These are phyloP conservation scores for Hydrolagus colliei DNA, from an alignment of 2,797 vertebrate species.

Conservation along the genomic window DNA sequence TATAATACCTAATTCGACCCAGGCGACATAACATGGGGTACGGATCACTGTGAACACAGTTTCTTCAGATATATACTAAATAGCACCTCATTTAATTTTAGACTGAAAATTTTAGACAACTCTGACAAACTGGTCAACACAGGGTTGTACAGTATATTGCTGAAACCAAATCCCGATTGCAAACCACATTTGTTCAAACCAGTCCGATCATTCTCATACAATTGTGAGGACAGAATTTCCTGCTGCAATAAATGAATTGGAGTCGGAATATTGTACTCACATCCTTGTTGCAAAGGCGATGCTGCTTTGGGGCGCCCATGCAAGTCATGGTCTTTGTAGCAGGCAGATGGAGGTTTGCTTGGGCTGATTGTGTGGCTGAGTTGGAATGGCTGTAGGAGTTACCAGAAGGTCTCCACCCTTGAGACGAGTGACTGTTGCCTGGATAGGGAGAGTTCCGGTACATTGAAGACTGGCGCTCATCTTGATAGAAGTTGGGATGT, in stretches of 20 bases:
- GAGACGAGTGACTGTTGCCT: conserved; percentile 46
- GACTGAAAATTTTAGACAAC: too few species aligned
- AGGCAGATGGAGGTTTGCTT: conserved; percentile 46
- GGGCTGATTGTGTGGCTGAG: conserved; percentile 42
- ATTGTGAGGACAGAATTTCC: too few species aligned
- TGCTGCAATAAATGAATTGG: background rate
- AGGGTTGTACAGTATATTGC: too few species aligned
- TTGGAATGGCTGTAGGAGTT: conserved; percentile 39
- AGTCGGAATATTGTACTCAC: conserved; percentile 55
- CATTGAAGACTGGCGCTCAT: conserved; percentile 45
- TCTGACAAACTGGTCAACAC: too few species aligned
- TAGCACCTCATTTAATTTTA: background rate
- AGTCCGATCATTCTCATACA: too few species aligned
- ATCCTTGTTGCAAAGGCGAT: conserved; percentile 75
- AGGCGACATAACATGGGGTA: background rate
- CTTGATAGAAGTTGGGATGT: conserved; percentile 47
- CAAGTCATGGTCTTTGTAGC: conserved; percentile 54
- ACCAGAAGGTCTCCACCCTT: conserved; percentile 44
- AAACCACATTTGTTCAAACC: too few species aligned
- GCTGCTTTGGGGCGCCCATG: conserved; percentile 63
- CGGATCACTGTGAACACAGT: background rate
- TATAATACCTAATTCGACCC: too few species aligned
- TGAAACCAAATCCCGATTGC: too few species aligned
- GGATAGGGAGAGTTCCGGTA: conserved; percentile 46
- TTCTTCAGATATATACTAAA: background rate